Evolutionary conservation across 2,888 invertebrate genomes (phyloP), one percentile per base, ranked within the genome.

Genomic region (Caradrina kadenii): DNA sequence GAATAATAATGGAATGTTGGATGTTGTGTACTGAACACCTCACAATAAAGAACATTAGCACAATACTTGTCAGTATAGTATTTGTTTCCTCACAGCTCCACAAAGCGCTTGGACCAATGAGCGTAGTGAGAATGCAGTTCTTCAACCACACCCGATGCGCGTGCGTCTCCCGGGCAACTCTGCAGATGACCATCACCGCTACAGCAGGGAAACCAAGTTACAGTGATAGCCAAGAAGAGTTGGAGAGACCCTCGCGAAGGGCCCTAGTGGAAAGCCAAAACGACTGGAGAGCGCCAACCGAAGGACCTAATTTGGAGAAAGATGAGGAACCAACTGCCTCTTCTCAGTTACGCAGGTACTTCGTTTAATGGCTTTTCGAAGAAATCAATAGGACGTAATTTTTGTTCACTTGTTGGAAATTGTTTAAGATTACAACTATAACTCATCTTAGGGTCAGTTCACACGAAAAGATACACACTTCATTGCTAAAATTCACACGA

Each of bases 91-190:
- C 87, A 4, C 89, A 96, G 95, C 80, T 96, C 2, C 90, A 90
- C 78, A 93, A 92, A 88, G 93, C 93, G 0, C 89, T 92, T 69
- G 91, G 91, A 3, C 90, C 88, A 67, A 84, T 91, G 55, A 89
- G 83, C 35, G 85, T 89, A 0, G 92, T 93, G 0, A 88, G 91
- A 3, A 93, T 96, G 89, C 80, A 90, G 70, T 95, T 96, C 86
- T 95, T 89, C 87, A 95, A 95, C 82, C 96, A 96, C 86, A 95
- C 96, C 1, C 81, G 88, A 4, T 96, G 96, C 85, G 93, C 89
- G 1, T 96, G 96, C 85, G 91, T 95, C 10, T 88, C 92, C 1
- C 88, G 91, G 0, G 91, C 89, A 4, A 90, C 91, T 0, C 79
- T 93, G 6, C 90, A 91, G 66, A 89, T 84, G 50, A 88, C 87